Percentiles rank a stretch among this genome's conserved stretches.
phyloP scores from a whole-genome alignment of 2,888 invertebrate genomes.

The Pseudoips prasinana region DNA sequence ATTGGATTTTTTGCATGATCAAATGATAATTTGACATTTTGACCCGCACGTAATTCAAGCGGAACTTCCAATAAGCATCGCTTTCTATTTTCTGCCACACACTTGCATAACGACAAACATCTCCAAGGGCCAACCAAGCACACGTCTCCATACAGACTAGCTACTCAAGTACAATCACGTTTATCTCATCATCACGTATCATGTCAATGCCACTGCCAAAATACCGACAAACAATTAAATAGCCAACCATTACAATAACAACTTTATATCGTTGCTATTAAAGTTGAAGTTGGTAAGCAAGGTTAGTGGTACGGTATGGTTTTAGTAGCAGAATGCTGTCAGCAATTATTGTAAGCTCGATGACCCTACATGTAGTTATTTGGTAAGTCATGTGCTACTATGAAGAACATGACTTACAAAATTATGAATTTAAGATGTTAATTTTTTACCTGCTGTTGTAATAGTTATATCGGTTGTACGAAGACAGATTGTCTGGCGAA shows the following conservation, averaged over 20 bases:
- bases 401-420: too few relatives aligned
- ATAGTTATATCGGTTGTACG: too few relatives aligned
- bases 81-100: background rate
- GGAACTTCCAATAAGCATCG: too few relatives aligned
- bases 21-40: too few relatives aligned
- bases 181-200: slow-evolving; percentile 39
- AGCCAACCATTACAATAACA: slow-evolving; percentile 8
- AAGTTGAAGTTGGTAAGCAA: background rate
- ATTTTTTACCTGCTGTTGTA: too few relatives aligned
- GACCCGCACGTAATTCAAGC: too few relatives aligned
- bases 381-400: slow-evolving; percentile 22
- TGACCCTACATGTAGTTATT: slow-evolving; percentile 42
- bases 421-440: too few relatives aligned
- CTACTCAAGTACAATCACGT: slow-evolving; percentile 28
- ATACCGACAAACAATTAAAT: slow-evolving; percentile 5
- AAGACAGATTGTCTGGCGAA: too few relatives aligned
- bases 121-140: slow-evolving; percentile 11
- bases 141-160: slow-evolving; percentile 9
- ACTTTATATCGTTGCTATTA: slow-evolving; percentile 8
- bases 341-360: slow-evolving; percentile 46
- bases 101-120: slow-evolving; percentile 7
- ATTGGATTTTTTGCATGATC: too few relatives aligned
- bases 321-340: slow-evolving; percentile 37
- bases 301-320: slow-evolving; percentile 8
- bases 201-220: slow-evolving; percentile 49